phyloP scores from a whole-genome alignment of 92 coral and sea anemone genomes.

The Epizoanthus scotinus region DNA sequence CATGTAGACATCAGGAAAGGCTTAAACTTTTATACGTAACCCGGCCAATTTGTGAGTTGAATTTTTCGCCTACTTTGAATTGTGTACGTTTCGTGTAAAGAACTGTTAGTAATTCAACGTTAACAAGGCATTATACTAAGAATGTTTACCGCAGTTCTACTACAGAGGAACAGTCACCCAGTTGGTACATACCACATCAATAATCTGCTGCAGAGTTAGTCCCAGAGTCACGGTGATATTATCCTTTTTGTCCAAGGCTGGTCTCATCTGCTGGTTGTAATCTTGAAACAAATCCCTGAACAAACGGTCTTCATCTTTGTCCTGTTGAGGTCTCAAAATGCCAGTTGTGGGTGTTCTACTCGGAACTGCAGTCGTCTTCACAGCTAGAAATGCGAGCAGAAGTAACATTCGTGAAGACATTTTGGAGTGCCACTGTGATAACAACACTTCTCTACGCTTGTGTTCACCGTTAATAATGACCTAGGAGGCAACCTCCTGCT shows the following conservation, averaged over 20 bases:
- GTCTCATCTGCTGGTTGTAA: conserved; percentile 25
- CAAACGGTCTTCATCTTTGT: conserved; percentile 36
- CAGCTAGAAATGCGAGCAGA: conserved; percentile 21
- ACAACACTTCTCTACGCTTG: neutral
- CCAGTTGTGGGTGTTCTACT: conserved; percentile 25
- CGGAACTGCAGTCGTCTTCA: conserved; percentile 7
- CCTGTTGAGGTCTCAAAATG: conserved; percentile 17
- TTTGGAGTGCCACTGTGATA: neutral
- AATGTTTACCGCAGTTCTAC: neutral
- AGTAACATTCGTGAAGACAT: conserved; percentile 1
- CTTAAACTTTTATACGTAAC: too few species aligned
- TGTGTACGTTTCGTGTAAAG: too few species aligned
- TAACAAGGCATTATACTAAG: neutral
- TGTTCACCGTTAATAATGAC: neutral
- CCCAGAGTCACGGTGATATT: conserved; percentile 23
- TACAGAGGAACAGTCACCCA: neutral
- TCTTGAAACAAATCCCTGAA: conserved; percentile 23
- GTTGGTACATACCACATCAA: conserved; percentile 17
- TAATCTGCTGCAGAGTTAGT: conserved; percentile 25
- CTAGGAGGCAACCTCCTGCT: neutral
- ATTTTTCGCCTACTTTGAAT: too few species aligned
- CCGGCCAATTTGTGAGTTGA: too few species aligned
- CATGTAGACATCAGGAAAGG: too few species aligned
- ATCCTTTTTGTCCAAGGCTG: conserved; percentile 28
- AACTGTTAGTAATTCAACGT: neutral